Evolutionary conservation across 2,888 invertebrate species (phyloP).

Genomic region (Eudemis profundana): DNA sequence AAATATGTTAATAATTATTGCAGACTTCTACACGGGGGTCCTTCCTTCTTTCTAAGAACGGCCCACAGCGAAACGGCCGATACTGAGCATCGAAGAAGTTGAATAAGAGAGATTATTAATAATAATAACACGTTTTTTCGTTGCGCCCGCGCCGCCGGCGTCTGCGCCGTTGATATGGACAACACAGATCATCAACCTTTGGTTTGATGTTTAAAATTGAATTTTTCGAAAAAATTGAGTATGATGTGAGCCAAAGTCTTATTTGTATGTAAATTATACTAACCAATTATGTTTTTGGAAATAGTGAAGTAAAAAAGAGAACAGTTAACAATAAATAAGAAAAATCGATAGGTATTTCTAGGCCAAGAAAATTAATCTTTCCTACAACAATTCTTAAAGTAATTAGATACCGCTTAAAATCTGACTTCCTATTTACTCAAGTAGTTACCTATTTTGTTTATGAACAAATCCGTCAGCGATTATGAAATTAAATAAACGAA

Average conservation of each 20-base stretch:
- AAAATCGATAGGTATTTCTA: too few species aligned
- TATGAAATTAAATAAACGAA: background rate
- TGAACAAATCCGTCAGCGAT: background rate
- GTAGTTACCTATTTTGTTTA: too few species aligned
- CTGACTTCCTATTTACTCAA: too few species aligned
- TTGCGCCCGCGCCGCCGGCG: slow-evolving; percentile 76
- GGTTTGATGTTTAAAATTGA: slow-evolving; percentile 45
- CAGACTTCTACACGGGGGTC: slow-evolving; percentile 53
- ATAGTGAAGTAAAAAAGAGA: too few species aligned
- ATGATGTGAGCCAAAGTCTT: too few species aligned
- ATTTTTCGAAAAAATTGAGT: background rate
- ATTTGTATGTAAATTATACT: too few species aligned
- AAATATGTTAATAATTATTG: background rate
- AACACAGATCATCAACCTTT: slow-evolving; percentile 61
- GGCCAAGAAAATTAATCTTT: too few species aligned
- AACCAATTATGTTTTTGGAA: too few species aligned
- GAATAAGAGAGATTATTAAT: slow-evolving; percentile 79
- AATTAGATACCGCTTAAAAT: too few species aligned
- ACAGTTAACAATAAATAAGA: too few species aligned
- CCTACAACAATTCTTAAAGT: too few species aligned
- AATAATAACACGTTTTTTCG: slow-evolving; percentile 81
- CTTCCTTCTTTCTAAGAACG: slow-evolving; percentile 53
- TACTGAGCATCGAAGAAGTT: slow-evolving; percentile 54
- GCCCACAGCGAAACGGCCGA: slow-evolving; percentile 51
- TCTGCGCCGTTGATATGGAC: slow-evolving; percentile 60